Conservation (phyloP, 2,113 vertebrate genomes). For the Heliornis fulica region DNA sequence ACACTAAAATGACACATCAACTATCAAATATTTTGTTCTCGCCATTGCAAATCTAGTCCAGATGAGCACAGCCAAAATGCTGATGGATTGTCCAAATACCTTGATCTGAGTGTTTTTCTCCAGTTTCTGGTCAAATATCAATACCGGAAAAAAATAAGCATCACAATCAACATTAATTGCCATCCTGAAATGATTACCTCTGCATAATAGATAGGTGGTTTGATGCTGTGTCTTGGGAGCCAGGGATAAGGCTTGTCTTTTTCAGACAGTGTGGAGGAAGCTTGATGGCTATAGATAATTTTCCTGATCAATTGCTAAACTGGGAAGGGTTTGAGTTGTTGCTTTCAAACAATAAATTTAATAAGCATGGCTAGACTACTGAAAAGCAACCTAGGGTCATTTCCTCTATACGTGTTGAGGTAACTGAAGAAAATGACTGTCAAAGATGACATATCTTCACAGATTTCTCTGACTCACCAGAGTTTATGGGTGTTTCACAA, state of each 20-base stretch:
- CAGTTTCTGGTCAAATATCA: constrained; percentile 35
- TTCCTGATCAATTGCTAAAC: neutral
- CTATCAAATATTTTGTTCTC: neutral
- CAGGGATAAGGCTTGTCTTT: neutral
- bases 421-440: constrained; percentile 3
- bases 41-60: constrained; percentile 30
- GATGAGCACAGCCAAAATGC: constrained; percentile 3
- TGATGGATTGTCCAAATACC: constrained; percentile 42
- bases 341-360: constrained; percentile 15
- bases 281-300: constrained; percentile 9
- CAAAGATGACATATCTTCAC: neutral
- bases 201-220: neutral
- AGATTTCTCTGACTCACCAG: neutral
- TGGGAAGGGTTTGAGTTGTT: neutral
- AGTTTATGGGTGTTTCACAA: neutral
- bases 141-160: constrained; percentile 25
- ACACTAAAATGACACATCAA: neutral
- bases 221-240: neutral
- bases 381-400: neutral
- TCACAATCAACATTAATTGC: constrained; percentile 35
- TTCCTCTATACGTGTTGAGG: neutral
- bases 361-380: neutral
- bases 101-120: constrained; percentile 22
- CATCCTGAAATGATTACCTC: neutral
- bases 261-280: neutral